Evolutionary conservation across 2,113 vertebrate genomes (phyloP).

Genomic region (Rhinolophus sinicus): DNA sequence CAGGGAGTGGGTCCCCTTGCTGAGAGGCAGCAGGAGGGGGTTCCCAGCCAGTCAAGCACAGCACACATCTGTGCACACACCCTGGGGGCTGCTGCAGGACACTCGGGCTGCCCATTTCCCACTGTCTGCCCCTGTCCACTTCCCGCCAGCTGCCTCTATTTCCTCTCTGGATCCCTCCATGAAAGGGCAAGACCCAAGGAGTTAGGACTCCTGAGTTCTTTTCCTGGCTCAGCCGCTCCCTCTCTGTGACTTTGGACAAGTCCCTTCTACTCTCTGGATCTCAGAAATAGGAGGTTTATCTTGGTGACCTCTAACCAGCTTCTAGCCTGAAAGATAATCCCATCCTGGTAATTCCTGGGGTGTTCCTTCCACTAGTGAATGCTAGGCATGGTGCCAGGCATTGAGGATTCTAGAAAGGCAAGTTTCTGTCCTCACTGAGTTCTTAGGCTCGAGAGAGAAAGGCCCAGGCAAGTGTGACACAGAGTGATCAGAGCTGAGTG

Average conservation of each 20-base stretch:
- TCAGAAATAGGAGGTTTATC: not conserved
- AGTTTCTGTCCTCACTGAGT: not conserved
- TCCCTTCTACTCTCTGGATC: not conserved
- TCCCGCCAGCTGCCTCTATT: not conserved
- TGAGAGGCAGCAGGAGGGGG: not conserved
- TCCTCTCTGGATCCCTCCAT: not conserved
- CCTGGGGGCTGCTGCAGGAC: not conserved
- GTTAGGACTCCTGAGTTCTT: not conserved
- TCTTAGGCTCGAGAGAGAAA: not conserved
- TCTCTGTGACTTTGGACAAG: not conserved
- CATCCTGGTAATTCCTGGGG: not conserved
- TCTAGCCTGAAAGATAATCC: not conserved
- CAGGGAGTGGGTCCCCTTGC: not conserved
- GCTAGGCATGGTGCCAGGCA: not conserved
- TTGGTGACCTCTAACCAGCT: not conserved
- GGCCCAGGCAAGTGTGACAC: no score
- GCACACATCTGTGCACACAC: not conserved
- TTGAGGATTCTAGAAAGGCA: not conserved
- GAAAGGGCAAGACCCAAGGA: not conserved
- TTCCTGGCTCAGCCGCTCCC: not conserved
- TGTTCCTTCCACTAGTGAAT: not conserved
- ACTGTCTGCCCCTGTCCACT: fast-evolving
- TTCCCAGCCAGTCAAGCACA: not conserved
- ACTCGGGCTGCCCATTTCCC: not conserved
- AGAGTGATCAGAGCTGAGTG: not conserved